Base-by-base conservation (phyloP, 1,140 invertebrate species). In the Planococcus citri region DNA sequence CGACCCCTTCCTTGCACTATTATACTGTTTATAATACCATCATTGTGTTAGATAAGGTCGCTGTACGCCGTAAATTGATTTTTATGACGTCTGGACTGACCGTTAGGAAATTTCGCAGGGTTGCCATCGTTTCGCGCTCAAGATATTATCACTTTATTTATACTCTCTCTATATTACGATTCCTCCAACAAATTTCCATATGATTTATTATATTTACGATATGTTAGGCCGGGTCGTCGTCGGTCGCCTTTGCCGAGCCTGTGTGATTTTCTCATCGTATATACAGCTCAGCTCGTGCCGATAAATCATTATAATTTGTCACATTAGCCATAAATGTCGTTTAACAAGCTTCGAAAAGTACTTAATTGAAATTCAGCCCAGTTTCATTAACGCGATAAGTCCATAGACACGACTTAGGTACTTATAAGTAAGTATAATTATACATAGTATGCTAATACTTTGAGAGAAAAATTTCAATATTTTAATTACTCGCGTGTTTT, bases 21-120 rank as follows among this genome's bases (percentile, higher is more conserved):
- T 51, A 51, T 51, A 20, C 41, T 51, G 41, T 51, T 51, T 51
- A 51, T 51, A 51, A 51, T 51, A 51, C 41, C 41, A 51, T 51
- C 41, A 51, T 51, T 51, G 41, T 51, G 41, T 51, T 17, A 51
- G 41, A 51, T 51, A 51, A 51, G 41, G 41, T 51, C 41, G 41
- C 41, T 51, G 10, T 51, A 17, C 41, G 41, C 41, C 41, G 41
- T 51, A 51, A 51, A 51, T 51, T 51, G 41, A 51, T 51, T 51
- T 51, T 51, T 51, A 51, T 51, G 41, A 51, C 41, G 41, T 51
- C 41, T 51, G 41, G 41, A 51, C 41, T 51, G 41, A 51, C 41
- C 41, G 41, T 20, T 51, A n/a, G n/a, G 41, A 51, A 51, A 17
- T 51, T 51, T 51, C 41, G 41, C 41, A 51, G 41, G 12, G 41